phyloP scores from a whole-genome alignment of 2,113 vertebrate genomes.

The Macquaria ambigua region DNA sequence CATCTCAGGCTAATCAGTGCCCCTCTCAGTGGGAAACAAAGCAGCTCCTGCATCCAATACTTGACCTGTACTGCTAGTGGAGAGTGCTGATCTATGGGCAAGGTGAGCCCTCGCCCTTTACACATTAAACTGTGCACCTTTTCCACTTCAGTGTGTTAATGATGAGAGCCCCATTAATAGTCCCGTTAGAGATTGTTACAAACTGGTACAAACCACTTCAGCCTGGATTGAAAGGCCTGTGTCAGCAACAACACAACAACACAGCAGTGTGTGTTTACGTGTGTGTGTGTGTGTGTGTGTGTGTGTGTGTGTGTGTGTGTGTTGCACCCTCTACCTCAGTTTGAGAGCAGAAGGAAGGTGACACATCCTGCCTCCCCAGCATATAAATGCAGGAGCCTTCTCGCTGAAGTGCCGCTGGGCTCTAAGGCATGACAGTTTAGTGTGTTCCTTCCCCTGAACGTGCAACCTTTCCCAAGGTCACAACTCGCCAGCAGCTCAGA shows the following conservation, averaged over 20 bases:
- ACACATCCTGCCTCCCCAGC: slow-evolving; percentile 53
- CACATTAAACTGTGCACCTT: slow-evolving; percentile 43
- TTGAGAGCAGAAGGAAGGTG: slow-evolving; percentile 62
- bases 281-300: slow-evolving; percentile 25
- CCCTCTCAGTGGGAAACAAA: slow-evolving; percentile 43
- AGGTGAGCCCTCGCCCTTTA: slow-evolving; percentile 40
- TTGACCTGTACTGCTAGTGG: slow-evolving; percentile 36
- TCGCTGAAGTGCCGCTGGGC: slow-evolving; percentile 34
- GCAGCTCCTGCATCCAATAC: neutral
- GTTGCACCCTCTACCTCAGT: slow-evolving; percentile 53
- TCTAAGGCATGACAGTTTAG: slow-evolving; percentile 52
- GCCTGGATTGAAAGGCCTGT: slow-evolving; percentile 44
- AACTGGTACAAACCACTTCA: slow-evolving; percentile 56
- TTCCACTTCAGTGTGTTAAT: slow-evolving; percentile 16
- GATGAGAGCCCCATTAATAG: slow-evolving; percentile 37
- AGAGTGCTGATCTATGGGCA: slow-evolving; percentile 37
- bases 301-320: slow-evolving; percentile 35
- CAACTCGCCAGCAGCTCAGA: slow-evolving; percentile 42
- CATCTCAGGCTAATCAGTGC: slow-evolving; percentile 63
- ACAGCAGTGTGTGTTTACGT: slow-evolving; percentile 19
- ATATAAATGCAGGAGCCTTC: slow-evolving; percentile 73
- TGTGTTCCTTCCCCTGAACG: slow-evolving; percentile 40
- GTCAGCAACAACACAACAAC: slow-evolving; percentile 64
- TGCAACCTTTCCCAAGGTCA: slow-evolving; percentile 70
- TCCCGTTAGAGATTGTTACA: slow-evolving; percentile 69